Percentiles rank a stretch among this genome's conserved stretches.
phyloP scores from a whole-genome alignment of 2,888 invertebrate species.

The Lydus trimaculatus region DNA sequence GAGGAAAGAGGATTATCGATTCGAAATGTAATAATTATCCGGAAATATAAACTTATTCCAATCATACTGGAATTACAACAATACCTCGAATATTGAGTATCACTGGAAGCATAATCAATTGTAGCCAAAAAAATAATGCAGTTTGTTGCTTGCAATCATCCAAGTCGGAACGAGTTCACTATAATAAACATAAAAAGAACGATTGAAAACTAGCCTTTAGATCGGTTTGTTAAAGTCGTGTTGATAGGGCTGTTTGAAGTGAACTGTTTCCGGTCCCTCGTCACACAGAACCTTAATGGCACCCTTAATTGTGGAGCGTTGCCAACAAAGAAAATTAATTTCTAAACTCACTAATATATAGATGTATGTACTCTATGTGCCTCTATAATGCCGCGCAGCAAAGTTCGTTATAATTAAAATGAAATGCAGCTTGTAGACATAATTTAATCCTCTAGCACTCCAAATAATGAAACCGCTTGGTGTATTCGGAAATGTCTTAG shows the following conservation, averaged over 20 bases:
- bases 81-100: neutral
- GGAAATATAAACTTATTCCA: neutral
- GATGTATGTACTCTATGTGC: constrained; percentile 27
- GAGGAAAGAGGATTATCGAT: neutral
- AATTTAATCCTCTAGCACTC: constrained; percentile 52
- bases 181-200: neutral
- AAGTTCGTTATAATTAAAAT: constrained; percentile 49
- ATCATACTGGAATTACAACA: no score
- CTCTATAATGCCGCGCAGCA: constrained; percentile 38
- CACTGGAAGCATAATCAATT: neutral
- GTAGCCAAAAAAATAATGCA: neutral
- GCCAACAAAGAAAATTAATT: constrained; percentile 45
- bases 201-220: neutral
- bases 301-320: constrained; percentile 27
- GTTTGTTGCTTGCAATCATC: neutral
- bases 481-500: constrained; percentile 19
- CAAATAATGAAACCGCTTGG: constrained; percentile 47
- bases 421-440: constrained; percentile 48
- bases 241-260: constrained; percentile 5
- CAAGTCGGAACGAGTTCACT: neutral
- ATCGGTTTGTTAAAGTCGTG: neutral
- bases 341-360: constrained; percentile 29
- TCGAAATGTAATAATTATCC: neutral
- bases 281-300: constrained; percentile 19
- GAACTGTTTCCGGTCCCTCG: neutral